These are phyloP conservation scores for Hemibagrus guttatus DNA, from an alignment of 2,797 vertebrate species.

Conservation along the genomic window DNA sequence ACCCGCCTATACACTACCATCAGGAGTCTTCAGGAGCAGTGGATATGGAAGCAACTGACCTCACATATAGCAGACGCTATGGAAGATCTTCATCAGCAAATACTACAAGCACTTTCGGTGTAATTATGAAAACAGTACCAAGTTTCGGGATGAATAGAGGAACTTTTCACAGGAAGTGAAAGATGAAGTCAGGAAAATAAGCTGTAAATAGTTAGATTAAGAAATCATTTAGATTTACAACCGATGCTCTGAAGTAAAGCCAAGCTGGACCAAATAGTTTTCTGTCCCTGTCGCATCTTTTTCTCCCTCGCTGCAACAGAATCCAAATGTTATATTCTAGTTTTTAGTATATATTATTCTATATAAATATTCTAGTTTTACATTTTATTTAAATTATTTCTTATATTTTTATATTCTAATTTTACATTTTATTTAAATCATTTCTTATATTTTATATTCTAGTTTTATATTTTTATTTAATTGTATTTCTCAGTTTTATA, in stretches of 20 bases:
- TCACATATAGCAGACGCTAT: neutral
- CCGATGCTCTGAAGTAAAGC: neutral
- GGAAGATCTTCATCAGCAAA: neutral
- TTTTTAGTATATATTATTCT: too few relatives aligned
- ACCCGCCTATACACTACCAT: neutral
- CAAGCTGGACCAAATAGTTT: slow-evolving; percentile 4
- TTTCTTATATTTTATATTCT: too few relatives aligned
- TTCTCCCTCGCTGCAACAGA: neutral
- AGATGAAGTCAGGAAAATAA: neutral
- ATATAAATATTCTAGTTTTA: too few relatives aligned
- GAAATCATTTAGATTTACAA: neutral
- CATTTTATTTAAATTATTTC: too few relatives aligned
- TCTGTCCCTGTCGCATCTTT: neutral
- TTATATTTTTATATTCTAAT: too few relatives aligned
- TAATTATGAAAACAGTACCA: slow-evolving; percentile 18
- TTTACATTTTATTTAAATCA: too few relatives aligned
- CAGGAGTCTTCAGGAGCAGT: neutral
- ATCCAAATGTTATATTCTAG: neutral
- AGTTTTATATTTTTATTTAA: too few relatives aligned
- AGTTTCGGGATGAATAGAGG: slow-evolving; percentile 7
- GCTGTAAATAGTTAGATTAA: neutral
- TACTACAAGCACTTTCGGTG: neutral
- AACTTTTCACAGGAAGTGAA: slow-evolving; percentile 26
- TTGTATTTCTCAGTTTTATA: too few relatives aligned
- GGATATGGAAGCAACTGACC: neutral